Evolutionary conservation across 2,113 vertebrate species (phyloP).

Genomic region (Campylomormyrus tamandua): DNA sequence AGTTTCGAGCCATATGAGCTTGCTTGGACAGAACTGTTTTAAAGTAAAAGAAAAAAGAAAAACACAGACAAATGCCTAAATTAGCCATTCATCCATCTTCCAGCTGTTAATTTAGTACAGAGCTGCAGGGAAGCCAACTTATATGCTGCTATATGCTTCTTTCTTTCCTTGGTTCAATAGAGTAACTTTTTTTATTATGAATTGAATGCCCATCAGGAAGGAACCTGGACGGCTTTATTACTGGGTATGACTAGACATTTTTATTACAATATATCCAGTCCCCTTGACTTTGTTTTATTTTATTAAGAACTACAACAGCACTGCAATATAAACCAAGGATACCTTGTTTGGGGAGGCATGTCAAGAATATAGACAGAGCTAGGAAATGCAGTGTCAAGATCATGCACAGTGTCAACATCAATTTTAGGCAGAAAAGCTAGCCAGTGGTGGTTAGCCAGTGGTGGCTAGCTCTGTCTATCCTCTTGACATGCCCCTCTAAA

Average conservation of each 20-base stretch:
- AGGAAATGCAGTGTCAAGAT: constrained; percentile 9
- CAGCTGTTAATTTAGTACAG: not conserved
- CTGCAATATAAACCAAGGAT: constrained; percentile 35
- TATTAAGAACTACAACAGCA: constrained; percentile 31
- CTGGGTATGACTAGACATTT: not conserved
- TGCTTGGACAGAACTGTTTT: not conserved
- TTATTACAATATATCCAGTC: not conserved
- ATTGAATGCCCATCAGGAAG: not conserved
- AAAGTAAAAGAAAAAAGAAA: not conserved
- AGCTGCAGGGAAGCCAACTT: not conserved
- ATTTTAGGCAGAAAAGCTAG: not conserved
- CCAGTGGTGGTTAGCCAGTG: not conserved
- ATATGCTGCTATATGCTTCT: not conserved
- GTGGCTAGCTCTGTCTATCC: too few species aligned
- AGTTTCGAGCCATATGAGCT: not conserved
- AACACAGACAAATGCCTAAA: not conserved
- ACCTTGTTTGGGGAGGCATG: constrained; percentile 2
- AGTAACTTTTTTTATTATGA: not conserved
- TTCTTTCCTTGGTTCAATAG: not conserved
- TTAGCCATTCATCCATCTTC: not conserved
- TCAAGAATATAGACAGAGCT: constrained; percentile 21
- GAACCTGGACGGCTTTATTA: not conserved
- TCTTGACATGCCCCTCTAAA: not conserved
- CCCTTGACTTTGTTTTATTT: constrained; percentile 20
- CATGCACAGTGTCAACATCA: not conserved